These are phyloP conservation scores for Myathropa florea DNA, from an alignment of 2,888 invertebrate genomes.

Conservation along the genomic window DNA sequence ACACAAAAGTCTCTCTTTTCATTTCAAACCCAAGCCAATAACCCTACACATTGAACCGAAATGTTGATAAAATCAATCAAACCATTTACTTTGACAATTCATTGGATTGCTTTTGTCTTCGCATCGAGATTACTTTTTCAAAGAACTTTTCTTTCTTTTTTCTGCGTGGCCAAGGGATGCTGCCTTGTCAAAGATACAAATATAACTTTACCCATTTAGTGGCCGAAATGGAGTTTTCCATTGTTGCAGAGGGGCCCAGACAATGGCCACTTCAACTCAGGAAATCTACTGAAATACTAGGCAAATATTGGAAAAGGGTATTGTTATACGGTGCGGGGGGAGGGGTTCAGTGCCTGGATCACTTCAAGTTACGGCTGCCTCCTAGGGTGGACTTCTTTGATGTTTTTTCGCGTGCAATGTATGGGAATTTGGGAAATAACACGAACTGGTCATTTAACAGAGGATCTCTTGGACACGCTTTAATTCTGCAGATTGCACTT, in stretches of 20 bases:
- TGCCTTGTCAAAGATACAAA: neutral
- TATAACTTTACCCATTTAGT: conserved; percentile 14
- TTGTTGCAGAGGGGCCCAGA: neutral
- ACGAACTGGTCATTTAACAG: too few species aligned
- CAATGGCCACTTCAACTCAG: neutral
- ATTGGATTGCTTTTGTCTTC: conserved; percentile 38
- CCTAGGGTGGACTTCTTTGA: too few species aligned
- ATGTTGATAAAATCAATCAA: conserved; percentile 51
- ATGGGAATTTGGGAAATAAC: neutral
- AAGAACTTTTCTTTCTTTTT: neutral
- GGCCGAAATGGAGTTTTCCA: neutral
- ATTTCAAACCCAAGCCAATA: neutral
- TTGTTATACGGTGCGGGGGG: neutral
- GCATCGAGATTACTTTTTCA: neutral
- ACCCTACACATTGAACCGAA: neutral
- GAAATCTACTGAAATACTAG: neutral
- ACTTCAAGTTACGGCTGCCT: neutral
- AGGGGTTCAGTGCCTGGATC: neutral
- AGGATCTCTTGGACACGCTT: neutral
- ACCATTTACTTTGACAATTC: conserved; percentile 27
- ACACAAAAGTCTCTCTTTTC: neutral
- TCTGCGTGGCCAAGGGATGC: neutral
- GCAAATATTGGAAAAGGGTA: conserved; percentile 3
- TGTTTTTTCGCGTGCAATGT: neutral
- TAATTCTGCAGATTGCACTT: too few species aligned